Conservation (phyloP, 2,113 vertebrate species). For the Lutjanus erythropterus region DNA sequence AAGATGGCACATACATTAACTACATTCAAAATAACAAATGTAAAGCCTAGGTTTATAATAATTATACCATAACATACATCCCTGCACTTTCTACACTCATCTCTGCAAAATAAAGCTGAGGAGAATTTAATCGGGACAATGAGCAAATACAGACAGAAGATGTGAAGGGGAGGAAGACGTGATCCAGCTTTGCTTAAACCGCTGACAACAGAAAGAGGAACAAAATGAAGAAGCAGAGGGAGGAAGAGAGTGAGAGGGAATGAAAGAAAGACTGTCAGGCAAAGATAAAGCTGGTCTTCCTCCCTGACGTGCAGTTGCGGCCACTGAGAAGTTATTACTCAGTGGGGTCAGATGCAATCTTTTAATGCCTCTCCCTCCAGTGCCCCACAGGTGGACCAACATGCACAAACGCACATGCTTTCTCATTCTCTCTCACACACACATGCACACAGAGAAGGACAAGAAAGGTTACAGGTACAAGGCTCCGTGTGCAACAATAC, state of each 20-base stretch:
- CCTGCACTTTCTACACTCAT: not conserved
- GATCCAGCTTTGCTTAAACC: not conserved
- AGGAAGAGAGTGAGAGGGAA: not conserved
- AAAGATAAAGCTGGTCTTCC: conserved; percentile 44
- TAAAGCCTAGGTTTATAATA: not conserved
- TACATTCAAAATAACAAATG: not conserved
- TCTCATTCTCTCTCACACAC: not conserved
- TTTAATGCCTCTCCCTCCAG: conserved; percentile 56
- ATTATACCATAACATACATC: not conserved
- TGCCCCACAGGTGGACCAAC: conserved; percentile 42
- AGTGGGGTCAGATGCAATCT: conserved; percentile 68
- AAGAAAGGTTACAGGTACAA: conserved; percentile 48
- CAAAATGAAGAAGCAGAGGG: not conserved
- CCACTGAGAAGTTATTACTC: conserved; percentile 61
- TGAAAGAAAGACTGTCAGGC: conserved; percentile 42
- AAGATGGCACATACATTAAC: not conserved
- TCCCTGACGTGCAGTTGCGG: conserved; percentile 16
- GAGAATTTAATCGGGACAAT: not conserved
- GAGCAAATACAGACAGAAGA: not conserved
- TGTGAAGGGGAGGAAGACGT: not conserved
- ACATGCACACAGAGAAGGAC: conserved; percentile 19
- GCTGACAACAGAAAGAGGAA: not conserved
- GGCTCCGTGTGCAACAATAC: no score
- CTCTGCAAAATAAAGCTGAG: not conserved
- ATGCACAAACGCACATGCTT: conserved; percentile 8